Evolutionary conservation across 2,888 invertebrate genomes (phyloP), one percentile per base, ranked within the genome.

Genomic region (Ethmia dodecea): DNA sequence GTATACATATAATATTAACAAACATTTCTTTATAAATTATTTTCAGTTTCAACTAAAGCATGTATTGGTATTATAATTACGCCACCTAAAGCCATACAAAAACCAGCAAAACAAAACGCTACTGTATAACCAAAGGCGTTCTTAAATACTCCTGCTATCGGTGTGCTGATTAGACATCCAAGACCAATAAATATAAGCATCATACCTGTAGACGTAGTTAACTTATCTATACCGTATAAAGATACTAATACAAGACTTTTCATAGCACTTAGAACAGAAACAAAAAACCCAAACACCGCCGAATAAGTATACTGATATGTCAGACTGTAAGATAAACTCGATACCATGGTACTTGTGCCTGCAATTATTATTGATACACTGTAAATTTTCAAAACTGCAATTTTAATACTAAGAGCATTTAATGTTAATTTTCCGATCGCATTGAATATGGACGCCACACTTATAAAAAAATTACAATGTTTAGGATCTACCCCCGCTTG

Each of bases 131-230:
- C 40, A 24, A 29, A 41, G 2, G 18, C 20, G 8, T 28, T 14
- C 14, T 37, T 28, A 13, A 35, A 4, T 2, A 28, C 1, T 1
- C 30, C 34, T 3, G 37, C 37, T 3, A 35, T 8, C 5, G 43
- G 40, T 2, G 40, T 36, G 9, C 45, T 31, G 3, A 43, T 2
- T 11, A 45, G 24, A 29, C 30, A 37, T 10, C 40, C 45, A 3
- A 45, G 18, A 3, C 45, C 45, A 13, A 37, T 22, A 26, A 42
- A 45, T 32, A 45, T 22, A 12, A 43, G 22, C 13, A 43, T 12
- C 31, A 45, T 38, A 1, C 45, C 45, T 1, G 31, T 40, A 3
- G 34, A 40, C 35, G 37, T 45, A 10, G 45, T 45, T 11, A 45
- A 29, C 14, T 35, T 38, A 5, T 45, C 45, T 11, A 45, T 15